A percentile compares a stretch with the other conserved stretches of the same genome.
phyloP scores from a whole-genome alignment of 2,888 invertebrate genomes.

The Neoaliturus tenellus region DNA sequence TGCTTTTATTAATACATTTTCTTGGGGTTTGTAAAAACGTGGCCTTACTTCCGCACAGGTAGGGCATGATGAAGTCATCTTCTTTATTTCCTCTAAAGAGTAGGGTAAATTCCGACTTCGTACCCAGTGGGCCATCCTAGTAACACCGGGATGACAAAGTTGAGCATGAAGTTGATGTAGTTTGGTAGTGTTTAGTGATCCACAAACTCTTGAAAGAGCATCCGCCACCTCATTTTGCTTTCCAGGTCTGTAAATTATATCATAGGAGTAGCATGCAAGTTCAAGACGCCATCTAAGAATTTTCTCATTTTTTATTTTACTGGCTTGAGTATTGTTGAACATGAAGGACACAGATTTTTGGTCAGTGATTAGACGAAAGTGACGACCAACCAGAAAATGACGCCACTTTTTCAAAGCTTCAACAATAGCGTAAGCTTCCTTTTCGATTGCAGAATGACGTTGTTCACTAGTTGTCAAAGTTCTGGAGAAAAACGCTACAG shows the following conservation, averaged over 20 bases:
- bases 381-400: constrained; percentile 60
- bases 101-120: constrained; percentile 58
- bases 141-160: constrained; percentile 61
- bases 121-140: constrained; percentile 62
- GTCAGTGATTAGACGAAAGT: constrained; percentile 57
- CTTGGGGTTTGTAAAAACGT: constrained; percentile 55
- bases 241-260: constrained; percentile 61
- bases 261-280: constrained; percentile 5
- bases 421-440: constrained; percentile 63
- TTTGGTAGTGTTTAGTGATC: background rate
- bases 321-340: constrained; percentile 45
- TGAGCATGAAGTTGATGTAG: constrained; percentile 56
- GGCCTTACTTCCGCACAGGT: constrained; percentile 60
- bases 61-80: constrained; percentile 56
- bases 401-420: constrained; percentile 59
- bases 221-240: constrained; percentile 53
- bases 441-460: constrained; percentile 22
- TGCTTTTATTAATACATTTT: constrained; percentile 8
- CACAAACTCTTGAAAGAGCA: background rate
- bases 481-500: constrained; percentile 44
- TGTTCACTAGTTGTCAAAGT: constrained; percentile 23
- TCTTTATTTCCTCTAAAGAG: constrained; percentile 59
- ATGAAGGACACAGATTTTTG: constrained; percentile 58
- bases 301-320: constrained; percentile 60
- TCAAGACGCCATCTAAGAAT: constrained; percentile 60